Evolutionary conservation across 2,113 vertebrate species (phyloP).

Genomic region (Chrysochloris asiatica): DNA sequence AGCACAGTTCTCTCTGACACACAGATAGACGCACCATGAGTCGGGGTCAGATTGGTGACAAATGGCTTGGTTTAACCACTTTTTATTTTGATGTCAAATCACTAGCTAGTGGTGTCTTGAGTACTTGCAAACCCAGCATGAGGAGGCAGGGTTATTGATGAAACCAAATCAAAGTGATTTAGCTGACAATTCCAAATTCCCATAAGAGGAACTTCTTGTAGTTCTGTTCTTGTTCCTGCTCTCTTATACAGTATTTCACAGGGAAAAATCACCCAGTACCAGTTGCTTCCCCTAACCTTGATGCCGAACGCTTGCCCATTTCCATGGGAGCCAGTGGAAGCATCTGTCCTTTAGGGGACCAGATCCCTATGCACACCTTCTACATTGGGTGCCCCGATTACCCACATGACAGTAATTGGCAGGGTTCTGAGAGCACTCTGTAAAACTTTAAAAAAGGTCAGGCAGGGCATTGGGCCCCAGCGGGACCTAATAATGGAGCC

Average conservation of each 20-base stretch:
- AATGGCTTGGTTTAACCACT: neutral
- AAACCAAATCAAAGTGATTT: neutral
- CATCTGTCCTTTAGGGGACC: neutral
- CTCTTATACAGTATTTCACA: neutral
- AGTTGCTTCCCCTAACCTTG: neutral
- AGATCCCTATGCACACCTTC: constrained; percentile 33
- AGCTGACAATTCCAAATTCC: neutral
- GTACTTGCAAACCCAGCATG: neutral
- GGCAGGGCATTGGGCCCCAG: constrained; percentile 66
- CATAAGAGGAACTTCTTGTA: neutral
- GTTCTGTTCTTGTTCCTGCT: neutral
- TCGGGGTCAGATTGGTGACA: neutral
- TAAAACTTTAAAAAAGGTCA: constrained; percentile 75
- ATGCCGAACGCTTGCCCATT: constrained; percentile 47
- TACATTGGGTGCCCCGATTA: constrained; percentile 65
- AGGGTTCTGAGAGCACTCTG: constrained; percentile 70
- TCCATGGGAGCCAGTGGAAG: constrained; percentile 61
- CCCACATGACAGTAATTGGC: constrained; percentile 61
- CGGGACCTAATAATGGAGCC: constrained; percentile 65
- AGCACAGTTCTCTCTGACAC: neutral
- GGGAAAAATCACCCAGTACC: constrained; percentile 14
- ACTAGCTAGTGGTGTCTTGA: neutral
- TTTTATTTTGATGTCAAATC: neutral
- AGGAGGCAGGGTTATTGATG: neutral
- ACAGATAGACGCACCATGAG: no score